Evolutionary conservation across 2,888 invertebrate species (phyloP).

Genomic region (Trichopria drosophilae): DNA sequence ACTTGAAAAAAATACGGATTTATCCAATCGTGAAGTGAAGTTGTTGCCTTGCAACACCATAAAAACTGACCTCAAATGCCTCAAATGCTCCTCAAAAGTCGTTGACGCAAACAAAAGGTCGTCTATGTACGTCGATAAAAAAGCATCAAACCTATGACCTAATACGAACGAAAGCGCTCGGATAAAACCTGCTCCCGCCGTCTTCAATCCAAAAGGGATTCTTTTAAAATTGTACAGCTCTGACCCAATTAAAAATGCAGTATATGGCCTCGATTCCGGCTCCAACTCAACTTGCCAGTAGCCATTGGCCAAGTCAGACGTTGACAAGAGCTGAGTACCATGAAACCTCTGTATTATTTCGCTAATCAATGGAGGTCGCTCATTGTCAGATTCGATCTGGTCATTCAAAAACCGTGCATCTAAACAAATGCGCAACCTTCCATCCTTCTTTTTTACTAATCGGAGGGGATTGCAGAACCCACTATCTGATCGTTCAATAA

Average conservation of each 20-base stretch:
- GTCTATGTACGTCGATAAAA: constrained; percentile 22
- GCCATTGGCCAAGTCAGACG: constrained; percentile 34
- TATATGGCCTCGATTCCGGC: no score
- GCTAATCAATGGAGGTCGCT: constrained; percentile 32
- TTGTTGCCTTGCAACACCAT: constrained; percentile 26
- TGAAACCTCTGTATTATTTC: constrained; percentile 36
- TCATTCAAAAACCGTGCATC: constrained; percentile 44
- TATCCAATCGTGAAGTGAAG: constrained; percentile 38
- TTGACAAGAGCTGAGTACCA: constrained; percentile 30
- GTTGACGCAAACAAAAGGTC: no score
- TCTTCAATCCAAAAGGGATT: no score
- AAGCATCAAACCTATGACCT: constrained; percentile 31
- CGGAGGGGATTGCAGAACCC: no score
- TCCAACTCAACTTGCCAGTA: constrained; percentile 37
- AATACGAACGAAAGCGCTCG: constrained; percentile 36
- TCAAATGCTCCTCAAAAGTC: constrained; percentile 35
- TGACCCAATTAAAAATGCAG: constrained; percentile 31
- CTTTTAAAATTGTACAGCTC: constrained; percentile 39
- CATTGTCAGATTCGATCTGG: constrained; percentile 38
- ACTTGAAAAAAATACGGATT: constrained; percentile 34
- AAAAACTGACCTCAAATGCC: constrained; percentile 33
- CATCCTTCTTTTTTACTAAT: no score
- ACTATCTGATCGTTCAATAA: no score
- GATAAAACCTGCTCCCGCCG: no score
- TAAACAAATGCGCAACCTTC: no score